Evolutionary conservation across 2,797 vertebrate species (phyloP).

Genomic region (Anguilla pacifica): DNA sequence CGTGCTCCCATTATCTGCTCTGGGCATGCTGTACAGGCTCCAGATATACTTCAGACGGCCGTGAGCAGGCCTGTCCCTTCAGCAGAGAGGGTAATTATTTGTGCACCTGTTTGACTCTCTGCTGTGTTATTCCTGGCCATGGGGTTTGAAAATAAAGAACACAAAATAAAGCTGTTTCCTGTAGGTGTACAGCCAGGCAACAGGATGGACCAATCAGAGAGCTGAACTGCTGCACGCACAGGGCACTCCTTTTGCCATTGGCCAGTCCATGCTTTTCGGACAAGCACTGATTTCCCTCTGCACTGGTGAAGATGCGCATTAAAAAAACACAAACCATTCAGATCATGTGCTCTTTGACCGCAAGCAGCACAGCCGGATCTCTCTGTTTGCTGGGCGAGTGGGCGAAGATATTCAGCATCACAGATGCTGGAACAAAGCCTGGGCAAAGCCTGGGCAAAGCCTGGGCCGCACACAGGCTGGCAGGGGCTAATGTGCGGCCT

Average conservation of each 20-base stretch:
- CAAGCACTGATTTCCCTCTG: neutral
- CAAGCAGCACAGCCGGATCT: too few relatives aligned
- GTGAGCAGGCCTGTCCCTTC: neutral
- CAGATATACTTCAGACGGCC: neutral
- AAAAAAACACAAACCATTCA: neutral
- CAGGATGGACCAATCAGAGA: neutral
- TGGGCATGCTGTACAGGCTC: neutral
- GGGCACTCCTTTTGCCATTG: neutral
- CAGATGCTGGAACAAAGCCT: constrained; percentile 78
- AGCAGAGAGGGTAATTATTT: constrained; percentile 9
- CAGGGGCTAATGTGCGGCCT: constrained; percentile 78
- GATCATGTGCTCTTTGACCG: neutral
- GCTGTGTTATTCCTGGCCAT: neutral
- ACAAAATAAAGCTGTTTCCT: constrained; percentile 18
- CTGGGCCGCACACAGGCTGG: constrained; percentile 59
- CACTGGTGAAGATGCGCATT: neutral
- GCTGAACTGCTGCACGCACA: neutral
- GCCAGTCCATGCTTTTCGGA: neutral
- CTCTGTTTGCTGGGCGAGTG: constrained; percentile 42
- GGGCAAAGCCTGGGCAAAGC: constrained; percentile 75
- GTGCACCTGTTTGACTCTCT: neutral
- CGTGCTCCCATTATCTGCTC: neutral
- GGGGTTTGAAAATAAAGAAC: constrained; percentile 6
- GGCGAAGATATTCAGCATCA: constrained; percentile 75
- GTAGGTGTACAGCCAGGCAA: neutral